Base-by-base conservation (phyloP, 2,888 invertebrate species). In the Mellilla xanthometata region DNA sequence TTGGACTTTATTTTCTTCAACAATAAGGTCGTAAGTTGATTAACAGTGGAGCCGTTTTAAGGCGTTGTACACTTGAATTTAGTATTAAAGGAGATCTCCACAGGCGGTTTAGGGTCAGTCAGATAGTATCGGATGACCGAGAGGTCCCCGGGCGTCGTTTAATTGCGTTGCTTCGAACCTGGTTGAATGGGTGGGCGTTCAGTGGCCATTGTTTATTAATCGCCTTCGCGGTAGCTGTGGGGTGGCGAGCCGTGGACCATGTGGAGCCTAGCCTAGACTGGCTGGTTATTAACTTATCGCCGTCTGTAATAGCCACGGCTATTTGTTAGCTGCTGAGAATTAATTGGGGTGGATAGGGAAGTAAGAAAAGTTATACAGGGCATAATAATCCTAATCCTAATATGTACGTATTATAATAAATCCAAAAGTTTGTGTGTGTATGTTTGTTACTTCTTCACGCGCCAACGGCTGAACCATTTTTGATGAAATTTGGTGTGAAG, bases 101-200 rank as follows among this genome's bases (percentile, higher is more conserved):
- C 74, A 74, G 74, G 75, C 76, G 76, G 75, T 68, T 64, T 60
- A 60, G 72, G 81, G 79, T 80, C 79, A 75, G 62, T 65, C 58
- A 66, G 79, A 78, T 76, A 69, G 72, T 74, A 80, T 81, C 81
- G 60, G 61, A 69, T 79, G 79, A 81, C 81, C 78, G 65, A 68
- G 68, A 72, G 76, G 71, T 68, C 81, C 78, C 50, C 69, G 68
- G 81, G 81, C 79, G 70, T 76, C 76, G 70, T 83, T 84, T 83
- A 82, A 83, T 83, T 83, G 82, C 75, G 60, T 72, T 66, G 71
- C 76, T 79, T 75, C 78, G 79, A 76, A 68, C 65, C 68, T 62
- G 64, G 62, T 65, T 66, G 75, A 72, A 73, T 70, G 72, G 75
- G 80, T 81, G 81, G 82, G 83, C 81, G 82, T 76, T 60, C 65